phyloP scores from a whole-genome alignment of 1,140 invertebrate genomes.

The Acromyrmex heyeri region DNA sequence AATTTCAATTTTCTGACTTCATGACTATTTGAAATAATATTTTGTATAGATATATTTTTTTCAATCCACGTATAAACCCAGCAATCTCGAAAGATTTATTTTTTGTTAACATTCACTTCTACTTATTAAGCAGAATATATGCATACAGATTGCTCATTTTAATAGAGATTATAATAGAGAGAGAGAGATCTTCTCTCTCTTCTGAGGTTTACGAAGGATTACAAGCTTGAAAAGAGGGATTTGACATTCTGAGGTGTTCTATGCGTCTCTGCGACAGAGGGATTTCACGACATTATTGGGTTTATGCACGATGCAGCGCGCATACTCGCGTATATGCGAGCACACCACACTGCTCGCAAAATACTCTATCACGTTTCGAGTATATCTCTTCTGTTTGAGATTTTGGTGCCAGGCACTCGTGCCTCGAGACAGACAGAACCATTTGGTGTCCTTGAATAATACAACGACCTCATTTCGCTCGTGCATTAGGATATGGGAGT shows the following conservation, averaged over 20 bases:
- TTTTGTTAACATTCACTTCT: background rate
- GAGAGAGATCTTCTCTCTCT: background rate
- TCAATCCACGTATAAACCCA: background rate
- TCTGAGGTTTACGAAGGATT: background rate
- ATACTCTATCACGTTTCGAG: constrained; percentile 62
- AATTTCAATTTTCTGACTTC: background rate
- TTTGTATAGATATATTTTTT: background rate
- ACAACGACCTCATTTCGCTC: constrained; percentile 48
- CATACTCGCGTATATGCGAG: background rate
- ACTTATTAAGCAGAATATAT: background rate
- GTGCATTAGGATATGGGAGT: constrained; percentile 53
- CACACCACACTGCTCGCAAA: constrained; percentile 26
- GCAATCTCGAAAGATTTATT: background rate
- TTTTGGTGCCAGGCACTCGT: constrained; percentile 25
- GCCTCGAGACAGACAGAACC: constrained; percentile 53
- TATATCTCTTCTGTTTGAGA: constrained; percentile 41
- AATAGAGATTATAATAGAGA: background rate
- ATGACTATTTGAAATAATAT: background rate
- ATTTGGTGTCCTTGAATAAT: constrained; percentile 52
- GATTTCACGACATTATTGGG: constrained; percentile 53
- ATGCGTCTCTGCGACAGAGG: constrained; percentile 33
- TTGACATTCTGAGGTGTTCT: constrained; percentile 57
- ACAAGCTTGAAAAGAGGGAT: background rate
- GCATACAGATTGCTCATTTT: background rate
- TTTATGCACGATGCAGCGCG: constrained; percentile 35